Evolutionary conservation across 2,113 vertebrate species (phyloP).

Genomic region (Patagioenas fasciata): DNA sequence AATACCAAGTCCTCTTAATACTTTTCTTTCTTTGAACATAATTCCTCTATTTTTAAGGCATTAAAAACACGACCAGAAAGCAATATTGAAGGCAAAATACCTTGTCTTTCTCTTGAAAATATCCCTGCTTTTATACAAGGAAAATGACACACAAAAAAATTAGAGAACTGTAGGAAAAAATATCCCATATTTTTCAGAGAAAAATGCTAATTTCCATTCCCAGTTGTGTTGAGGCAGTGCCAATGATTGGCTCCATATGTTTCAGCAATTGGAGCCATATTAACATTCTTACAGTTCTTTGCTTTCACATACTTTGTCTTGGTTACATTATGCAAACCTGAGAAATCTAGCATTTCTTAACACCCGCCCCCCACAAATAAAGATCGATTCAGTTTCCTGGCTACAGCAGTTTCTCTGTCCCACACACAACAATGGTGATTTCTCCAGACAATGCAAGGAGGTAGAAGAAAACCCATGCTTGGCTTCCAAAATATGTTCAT

Average conservation of each 20-base stretch:
- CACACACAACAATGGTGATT: not conserved
- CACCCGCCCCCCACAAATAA: not conserved
- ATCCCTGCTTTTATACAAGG: not conserved
- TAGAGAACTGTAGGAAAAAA: not conserved
- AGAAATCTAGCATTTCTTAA: constrained; percentile 8
- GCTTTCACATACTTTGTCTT: constrained; percentile 23
- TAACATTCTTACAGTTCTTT: constrained; percentile 35
- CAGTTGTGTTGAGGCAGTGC: constrained; percentile 36
- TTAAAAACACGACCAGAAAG: not conserved
- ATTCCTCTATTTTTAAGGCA: not conserved
- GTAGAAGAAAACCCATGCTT: not conserved
- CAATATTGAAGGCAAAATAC: not conserved
- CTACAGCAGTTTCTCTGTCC: not conserved
- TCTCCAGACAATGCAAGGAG: not conserved
- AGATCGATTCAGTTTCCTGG: not conserved
- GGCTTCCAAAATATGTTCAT: not conserved
- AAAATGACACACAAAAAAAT: not conserved
- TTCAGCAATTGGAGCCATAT: constrained; percentile 44
- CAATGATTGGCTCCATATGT: constrained; percentile 51
- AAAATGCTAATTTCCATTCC: constrained; percentile 61
- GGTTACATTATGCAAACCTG: not conserved
- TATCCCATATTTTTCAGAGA: constrained; percentile 11
- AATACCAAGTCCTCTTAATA: not conserved
- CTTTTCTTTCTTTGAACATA: not conserved
- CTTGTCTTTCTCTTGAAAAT: not conserved